Base-by-base conservation (phyloP, 2,797 vertebrate genomes). In the Otus scops region DNA sequence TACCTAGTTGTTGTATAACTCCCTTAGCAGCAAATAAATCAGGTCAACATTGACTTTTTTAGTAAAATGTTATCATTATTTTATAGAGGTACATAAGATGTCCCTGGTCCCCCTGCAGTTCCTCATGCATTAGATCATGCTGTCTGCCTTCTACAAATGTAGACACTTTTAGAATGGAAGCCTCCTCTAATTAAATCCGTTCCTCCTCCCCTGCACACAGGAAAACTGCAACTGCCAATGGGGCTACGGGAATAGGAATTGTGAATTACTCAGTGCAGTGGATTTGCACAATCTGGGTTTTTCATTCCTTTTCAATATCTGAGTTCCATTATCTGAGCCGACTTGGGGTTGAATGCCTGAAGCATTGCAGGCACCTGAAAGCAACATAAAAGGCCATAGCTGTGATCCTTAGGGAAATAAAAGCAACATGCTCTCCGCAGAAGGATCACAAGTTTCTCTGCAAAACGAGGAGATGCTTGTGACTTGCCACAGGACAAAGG, bases 281-380 rank as follows among this genome's bases (percentile, higher is more conserved):
- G 24, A 89, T 93, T 91, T 93, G 93, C 88, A 74, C 92, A 85
- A 95, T 95, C 94, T 90, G 91, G 51, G 63, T 3, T 86, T 93
- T 85, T 87, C 80, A 34, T 86, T 95, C 74, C 70, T 76, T 79
- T 92, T 86, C 89, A 92, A 27, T 91, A 86, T 96, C 92, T 45
- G 59, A 95, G 76, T 92, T 96, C 74, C 76, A 95, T 95, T 96
- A 92, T 92, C 89, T 77, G 64, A 95, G 89, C 70, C 95, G 89
- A 88, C 83, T 94, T 63, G 77, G 67, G 93, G 89, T 96, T 6
- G 5, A 93, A 64, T 14, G 89, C 89, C 92, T 79, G 54, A 78
- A 93, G 88, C 83, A 61, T 53, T 90, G 86, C 63, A 30, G 11
- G 69, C 64, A 85, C 84, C 94, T 51, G 0, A 89, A 85, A 89